Conservation (phyloP, 2,888 invertebrate genomes). For the Brachynemurus nebulosus region DNA sequence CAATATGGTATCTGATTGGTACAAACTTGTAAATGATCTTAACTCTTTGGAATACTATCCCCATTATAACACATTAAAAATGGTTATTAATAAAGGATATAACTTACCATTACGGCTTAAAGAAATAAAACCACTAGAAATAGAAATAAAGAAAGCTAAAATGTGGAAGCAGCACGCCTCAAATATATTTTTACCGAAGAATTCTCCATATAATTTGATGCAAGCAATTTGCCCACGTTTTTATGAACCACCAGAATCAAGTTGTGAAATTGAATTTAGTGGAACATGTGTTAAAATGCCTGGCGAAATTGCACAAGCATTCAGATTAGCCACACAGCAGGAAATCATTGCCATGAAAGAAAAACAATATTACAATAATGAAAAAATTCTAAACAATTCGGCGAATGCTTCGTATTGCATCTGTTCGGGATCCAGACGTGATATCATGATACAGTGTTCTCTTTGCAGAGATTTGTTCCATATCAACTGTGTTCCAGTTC, state of each 20-base stretch:
- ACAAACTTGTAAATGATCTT: conserved; percentile 45
- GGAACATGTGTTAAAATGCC: background rate
- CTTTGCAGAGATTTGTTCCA: conserved; percentile 86
- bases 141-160: conserved; percentile 54
- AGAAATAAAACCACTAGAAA: conserved; percentile 55
- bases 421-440: conserved; percentile 53
- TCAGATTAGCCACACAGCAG: conserved; percentile 54
- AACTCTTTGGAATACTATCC: too few species aligned
- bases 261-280: too few species aligned
- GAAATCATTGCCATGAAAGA: conserved; percentile 59
- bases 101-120: conserved; percentile 59
- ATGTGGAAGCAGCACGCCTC: conserved; percentile 70
- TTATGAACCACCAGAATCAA: background rate
- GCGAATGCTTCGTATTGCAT: conserved; percentile 50
- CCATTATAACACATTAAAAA: conserved; percentile 65
- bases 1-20: conserved; percentile 54
- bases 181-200: too few species aligned
- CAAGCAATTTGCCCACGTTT: conserved; percentile 14
- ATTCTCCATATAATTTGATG: too few species aligned
- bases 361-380: conserved; percentile 35
- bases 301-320: conserved; percentile 29
- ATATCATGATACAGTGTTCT: conserved; percentile 74
- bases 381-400: conserved; percentile 30
- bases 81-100: conserved; percentile 51
- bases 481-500: conserved; percentile 41